These are phyloP conservation scores for Ochropleura leucogaster DNA, from an alignment of 2,888 invertebrate genomes.

Conservation along the genomic window DNA sequence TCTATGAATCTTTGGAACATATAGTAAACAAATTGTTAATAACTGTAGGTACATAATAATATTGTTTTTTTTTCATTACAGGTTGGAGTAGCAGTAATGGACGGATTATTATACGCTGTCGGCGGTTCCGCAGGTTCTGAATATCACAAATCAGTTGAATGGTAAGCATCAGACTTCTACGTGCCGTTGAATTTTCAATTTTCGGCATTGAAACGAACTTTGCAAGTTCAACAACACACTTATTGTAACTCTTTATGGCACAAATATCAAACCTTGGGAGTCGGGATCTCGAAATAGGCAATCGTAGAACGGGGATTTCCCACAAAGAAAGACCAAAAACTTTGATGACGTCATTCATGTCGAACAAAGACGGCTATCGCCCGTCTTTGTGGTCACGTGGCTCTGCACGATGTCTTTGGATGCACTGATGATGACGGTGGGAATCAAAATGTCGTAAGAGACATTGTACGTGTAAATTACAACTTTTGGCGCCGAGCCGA, in stretches of 20 bases:
- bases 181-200: background rate
- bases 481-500: background rate
- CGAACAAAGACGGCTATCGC: no score
- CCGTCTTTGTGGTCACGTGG: no score
- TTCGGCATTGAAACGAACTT: background rate
- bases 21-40: background rate
- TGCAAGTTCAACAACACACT: background rate
- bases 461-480: background rate
- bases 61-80: constrained; percentile 58
- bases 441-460: background rate
- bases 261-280: background rate
- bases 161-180: constrained; percentile 87
- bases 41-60: background rate
- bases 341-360: background rate
- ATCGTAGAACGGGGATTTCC: background rate
- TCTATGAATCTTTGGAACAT: background rate
- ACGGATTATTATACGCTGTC: constrained; percentile 97
- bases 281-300: background rate
- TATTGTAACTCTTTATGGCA: background rate
- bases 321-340: background rate
- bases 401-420: background rate
- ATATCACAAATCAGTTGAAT: constrained; percentile 97
- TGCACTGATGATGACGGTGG: background rate
- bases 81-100: constrained; percentile 98
- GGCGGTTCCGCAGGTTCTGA: constrained; percentile 97